Evolutionary conservation across 2,797 vertebrate species (phyloP), one percentile per base, ranked within the genome.

Genomic region (Sandelia bainsii): DNA sequence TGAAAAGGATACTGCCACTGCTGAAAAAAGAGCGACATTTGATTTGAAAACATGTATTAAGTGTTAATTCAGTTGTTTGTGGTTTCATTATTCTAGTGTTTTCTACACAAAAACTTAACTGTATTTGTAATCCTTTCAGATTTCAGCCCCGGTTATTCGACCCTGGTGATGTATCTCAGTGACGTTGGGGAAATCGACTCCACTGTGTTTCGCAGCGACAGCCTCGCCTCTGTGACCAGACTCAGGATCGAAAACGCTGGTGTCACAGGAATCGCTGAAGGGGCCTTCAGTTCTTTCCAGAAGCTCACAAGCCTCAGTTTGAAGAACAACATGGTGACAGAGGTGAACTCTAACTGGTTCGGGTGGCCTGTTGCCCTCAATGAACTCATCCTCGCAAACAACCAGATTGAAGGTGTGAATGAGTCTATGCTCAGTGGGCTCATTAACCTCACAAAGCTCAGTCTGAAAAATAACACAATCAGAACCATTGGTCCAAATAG

Each of bases 271-370:
- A 83, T 96, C 8, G 54, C 82, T 1, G 67, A 67, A 0, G 75
- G 84, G 6, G 91, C 95, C 17, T 91, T 95, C 22, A 1, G 40
- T 1, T 89, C 88, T 12, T 91, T 95, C 52, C 69, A 9, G 4
- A 79, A 53, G 34, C 94, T 96, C 16, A 52, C 20, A 4, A 80
- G 23, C n/a, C 72, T 96, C 16, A 83, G 40, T 49, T 62, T 95
- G 11, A 51, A 81, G 34, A 19, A 53, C 8, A 96, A 95, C 77
- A 0, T 16, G 22, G 63, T 96, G 8, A 81, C 85, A 0, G 51
- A 72, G 4, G 12, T 94, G 0, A 73, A 70, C 5, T 59, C 91
- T 0, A 57, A 59, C 5, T 95, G 95, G 94, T 89, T 96, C 20
- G 54, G 61, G 12, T 80, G 76, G 1, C 90, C 93, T 0, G 37